Percentiles rank a stretch among this genome's conserved stretches.
Evolutionary conservation across 2,888 invertebrate species (phyloP).

Genomic region (Dorcus parallelipipedus): DNA sequence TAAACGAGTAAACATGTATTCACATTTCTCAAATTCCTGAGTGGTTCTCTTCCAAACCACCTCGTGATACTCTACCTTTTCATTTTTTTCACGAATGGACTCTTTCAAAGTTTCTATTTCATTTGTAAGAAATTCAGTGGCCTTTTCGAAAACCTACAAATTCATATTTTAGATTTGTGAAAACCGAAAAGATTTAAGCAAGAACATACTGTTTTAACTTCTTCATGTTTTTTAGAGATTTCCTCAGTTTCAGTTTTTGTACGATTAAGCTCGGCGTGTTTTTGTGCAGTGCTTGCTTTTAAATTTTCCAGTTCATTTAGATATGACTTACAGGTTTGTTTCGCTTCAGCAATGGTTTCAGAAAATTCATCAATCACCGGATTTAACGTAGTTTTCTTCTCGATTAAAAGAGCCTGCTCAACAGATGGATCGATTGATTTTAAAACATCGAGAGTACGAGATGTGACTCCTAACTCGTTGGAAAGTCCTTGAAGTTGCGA

Average conservation of each 20-base stretch:
- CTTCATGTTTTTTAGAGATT: slow-evolving; percentile 20
- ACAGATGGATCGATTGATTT: slow-evolving; percentile 30
- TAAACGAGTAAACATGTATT: slow-evolving; percentile 55
- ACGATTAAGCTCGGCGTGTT: slow-evolving; percentile 23
- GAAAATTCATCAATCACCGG: slow-evolving; percentile 54
- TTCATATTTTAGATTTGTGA: not conserved
- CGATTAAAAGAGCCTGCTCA: slow-evolving; percentile 17
- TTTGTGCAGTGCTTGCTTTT: slow-evolving; percentile 21
- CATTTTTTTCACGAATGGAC: slow-evolving; percentile 54
- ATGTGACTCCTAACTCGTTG: slow-evolving; percentile 73
- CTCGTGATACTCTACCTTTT: slow-evolving; percentile 53
- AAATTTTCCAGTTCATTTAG: slow-evolving; percentile 24
- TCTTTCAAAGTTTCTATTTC: slow-evolving; percentile 57
- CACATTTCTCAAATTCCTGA: slow-evolving; percentile 56
- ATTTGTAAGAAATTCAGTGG: slow-evolving; percentile 20
- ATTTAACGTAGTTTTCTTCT: slow-evolving; percentile 21
- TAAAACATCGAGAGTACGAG: slow-evolving; percentile 73
- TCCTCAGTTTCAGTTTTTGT: slow-evolving; percentile 18
- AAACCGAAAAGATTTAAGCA: not conserved
- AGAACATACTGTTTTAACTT: slow-evolving; percentile 25
- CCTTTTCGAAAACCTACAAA: slow-evolving; percentile 25
- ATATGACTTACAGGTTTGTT: slow-evolving; percentile 24
- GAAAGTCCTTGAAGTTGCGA: slow-evolving; percentile 70
- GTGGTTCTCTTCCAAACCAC: slow-evolving; percentile 55
- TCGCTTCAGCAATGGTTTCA: slow-evolving; percentile 55